Evolutionary conservation across 2,888 invertebrate species (phyloP).

Genomic region (Drosophila atripex): DNA sequence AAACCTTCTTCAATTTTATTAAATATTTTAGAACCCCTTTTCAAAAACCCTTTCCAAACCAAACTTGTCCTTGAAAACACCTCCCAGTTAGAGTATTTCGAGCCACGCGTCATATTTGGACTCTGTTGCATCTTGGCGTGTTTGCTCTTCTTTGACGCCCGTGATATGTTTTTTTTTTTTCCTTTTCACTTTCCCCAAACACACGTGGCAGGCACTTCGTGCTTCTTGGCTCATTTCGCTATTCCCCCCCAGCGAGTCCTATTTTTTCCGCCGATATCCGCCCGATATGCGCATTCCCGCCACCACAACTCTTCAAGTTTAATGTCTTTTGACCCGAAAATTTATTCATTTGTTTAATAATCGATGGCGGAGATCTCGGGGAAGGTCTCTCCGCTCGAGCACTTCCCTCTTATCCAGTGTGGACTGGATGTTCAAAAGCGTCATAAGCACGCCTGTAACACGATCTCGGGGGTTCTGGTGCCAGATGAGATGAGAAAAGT

Average conservation of each 20-base stretch:
- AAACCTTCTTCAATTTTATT: too few relatives aligned
- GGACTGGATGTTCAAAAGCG: too few relatives aligned
- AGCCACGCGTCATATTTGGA: too few relatives aligned
- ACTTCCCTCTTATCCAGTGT: too few relatives aligned
- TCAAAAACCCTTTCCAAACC: background rate
- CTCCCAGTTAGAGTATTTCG: background rate
- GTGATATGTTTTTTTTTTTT: background rate
- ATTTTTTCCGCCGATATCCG: background rate
- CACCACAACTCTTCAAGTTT: background rate
- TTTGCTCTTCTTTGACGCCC: background rate
- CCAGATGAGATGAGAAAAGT: too few relatives aligned
- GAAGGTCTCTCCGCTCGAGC: too few relatives aligned
- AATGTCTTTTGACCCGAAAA: too few relatives aligned
- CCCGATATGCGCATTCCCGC: background rate
- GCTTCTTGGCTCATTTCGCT: slow-evolving; percentile 2
- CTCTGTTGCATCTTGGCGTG: background rate
- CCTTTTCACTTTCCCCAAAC: background rate
- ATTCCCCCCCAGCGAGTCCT: background rate
- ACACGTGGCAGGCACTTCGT: slow-evolving; percentile 8
- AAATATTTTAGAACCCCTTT: background rate
- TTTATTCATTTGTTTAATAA: too few relatives aligned
- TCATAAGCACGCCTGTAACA: too few relatives aligned
- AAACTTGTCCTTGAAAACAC: background rate
- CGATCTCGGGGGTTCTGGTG: too few relatives aligned
- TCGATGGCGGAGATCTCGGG: too few relatives aligned